phyloP scores from a whole-genome alignment of 2,797 vertebrate genomes.

The Eremophila alpestris region DNA sequence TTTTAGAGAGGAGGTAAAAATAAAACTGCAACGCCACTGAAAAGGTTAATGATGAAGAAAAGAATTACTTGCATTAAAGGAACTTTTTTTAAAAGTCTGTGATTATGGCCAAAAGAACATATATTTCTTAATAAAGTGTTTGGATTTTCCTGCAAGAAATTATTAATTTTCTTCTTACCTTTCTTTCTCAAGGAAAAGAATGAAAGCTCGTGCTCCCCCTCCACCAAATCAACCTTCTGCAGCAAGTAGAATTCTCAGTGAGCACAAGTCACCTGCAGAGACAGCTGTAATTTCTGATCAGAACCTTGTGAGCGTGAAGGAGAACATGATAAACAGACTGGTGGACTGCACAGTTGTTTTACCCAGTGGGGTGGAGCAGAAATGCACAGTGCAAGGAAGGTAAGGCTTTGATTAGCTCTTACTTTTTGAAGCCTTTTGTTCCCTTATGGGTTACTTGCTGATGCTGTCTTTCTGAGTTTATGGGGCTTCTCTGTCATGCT shows the following conservation, averaged over 20 bases:
- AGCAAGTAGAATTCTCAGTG: constrained; percentile 74
- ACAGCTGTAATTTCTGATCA: constrained; percentile 62
- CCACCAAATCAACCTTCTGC: constrained; percentile 78
- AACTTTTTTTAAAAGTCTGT: background rate
- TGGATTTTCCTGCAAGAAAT: background rate
- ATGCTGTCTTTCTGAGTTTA: background rate
- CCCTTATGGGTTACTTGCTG: background rate
- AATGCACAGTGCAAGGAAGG: constrained; percentile 85
- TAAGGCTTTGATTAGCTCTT: constrained; percentile 64
- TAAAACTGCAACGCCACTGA: background rate
- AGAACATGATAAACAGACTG: constrained; percentile 77
- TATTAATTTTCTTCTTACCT: background rate
- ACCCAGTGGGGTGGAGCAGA: constrained; percentile 82
- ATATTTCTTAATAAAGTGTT: background rate
- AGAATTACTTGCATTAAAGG: background rate
- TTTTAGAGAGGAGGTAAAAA: constrained; percentile 28
- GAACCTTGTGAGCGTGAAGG: constrained; percentile 78
- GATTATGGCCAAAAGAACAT: background rate
- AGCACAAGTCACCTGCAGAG: constrained; percentile 69
- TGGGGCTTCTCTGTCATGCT: background rate
- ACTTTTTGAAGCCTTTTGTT: background rate
- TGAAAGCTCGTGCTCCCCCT: constrained; percentile 88
- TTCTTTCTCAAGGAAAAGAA: constrained; percentile 79
- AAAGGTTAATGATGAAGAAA: background rate
- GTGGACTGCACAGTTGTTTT: constrained; percentile 83